These are phyloP conservation scores for Phaethornis superciliosus DNA, from an alignment of 2,113 vertebrate species.

Conservation along the genomic window DNA sequence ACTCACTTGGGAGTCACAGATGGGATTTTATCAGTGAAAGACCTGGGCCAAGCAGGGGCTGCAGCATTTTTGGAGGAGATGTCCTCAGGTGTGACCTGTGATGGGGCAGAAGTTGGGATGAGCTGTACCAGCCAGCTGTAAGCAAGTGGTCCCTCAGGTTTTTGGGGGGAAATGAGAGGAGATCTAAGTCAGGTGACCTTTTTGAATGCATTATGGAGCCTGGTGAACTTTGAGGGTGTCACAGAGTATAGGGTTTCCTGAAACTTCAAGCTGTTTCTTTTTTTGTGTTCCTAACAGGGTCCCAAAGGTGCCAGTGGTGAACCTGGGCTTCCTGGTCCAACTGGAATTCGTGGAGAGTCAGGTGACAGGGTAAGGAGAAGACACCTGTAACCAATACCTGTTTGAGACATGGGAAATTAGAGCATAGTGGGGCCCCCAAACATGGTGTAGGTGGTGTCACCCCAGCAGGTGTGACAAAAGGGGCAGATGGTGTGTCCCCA, in stretches of 20 bases:
- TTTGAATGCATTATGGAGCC: rapidly evolving
- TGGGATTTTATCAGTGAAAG: neutral
- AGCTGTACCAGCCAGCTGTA: neutral
- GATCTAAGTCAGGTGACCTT: neutral
- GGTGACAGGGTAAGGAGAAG: constrained; percentile 88
- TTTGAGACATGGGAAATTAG: neutral
- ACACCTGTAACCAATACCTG: neutral
- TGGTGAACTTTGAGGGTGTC: neutral
- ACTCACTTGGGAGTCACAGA: rapidly evolving
- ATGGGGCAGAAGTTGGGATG: neutral
- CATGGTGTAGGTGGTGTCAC: neutral
- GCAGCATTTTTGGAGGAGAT: neutral
- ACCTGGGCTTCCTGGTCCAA: constrained; percentile 90
- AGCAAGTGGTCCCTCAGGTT: neutral
- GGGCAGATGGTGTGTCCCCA: rapidly evolving
- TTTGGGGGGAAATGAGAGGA: neutral
- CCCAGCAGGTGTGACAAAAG: neutral
- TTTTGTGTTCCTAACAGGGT: constrained; percentile 76
- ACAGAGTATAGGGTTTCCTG: neutral
- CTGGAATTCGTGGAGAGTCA: constrained; percentile 88
- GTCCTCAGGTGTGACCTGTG: neutral
- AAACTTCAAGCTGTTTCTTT: neutral
- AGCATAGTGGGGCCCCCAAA: rapidly evolving
- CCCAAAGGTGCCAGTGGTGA: constrained; percentile 87
- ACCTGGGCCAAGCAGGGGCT: neutral